Evolutionary conservation across 2,888 invertebrate genomes (phyloP), one percentile per base, ranked within the genome.

Genomic region (Seira musarum): DNA sequence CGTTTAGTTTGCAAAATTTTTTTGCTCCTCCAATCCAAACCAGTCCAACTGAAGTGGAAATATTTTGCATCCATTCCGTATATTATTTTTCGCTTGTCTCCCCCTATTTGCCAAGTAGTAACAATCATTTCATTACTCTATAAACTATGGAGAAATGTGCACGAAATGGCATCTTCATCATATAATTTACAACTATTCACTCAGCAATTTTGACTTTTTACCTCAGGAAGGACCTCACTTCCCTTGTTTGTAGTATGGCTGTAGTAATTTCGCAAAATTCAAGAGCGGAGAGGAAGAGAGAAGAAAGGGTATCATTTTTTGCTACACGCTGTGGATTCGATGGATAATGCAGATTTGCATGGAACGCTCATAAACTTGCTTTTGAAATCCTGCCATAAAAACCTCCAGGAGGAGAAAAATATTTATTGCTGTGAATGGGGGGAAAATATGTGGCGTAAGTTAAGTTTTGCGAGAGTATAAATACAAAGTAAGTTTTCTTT

Each of bases 301-400:
- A n/a, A n/a, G n/a, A n/a, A n/a, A n/a, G n/a, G n/a, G n/a, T n/a
- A n/a, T n/a, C 13, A 40, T 40, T 40, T 13, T 40, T 40, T 40
- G 6, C 40, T 40, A 13, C 40, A 40, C 6, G 13, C 13, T 13
- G 40, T n/a, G n/a, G 40, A 40, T 6, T 8, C 6, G 40, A 40
- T 40, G 40, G 40, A 40, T 6, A 8, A 40, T 40, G 40, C 6
- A 40, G n/a, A n/a, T n/a, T n/a, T 40, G 6, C 40, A 40, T 40
- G 40, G 40, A 40, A 40, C 40, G 40, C 13, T 13, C 40, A 40
- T 40, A 40, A 6, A 40, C 40, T 60, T 68, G 46, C 30, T 73
- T 75, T 77, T 70, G 77, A 77, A 77, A 65, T 57, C 60, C 64
- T 70, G 70, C 70, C 77, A 70, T 65, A 76, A 76, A 76, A 69